Conservation (phyloP, 2,797 vertebrate species). For the Neolamprologus multifasciatus region DNA sequence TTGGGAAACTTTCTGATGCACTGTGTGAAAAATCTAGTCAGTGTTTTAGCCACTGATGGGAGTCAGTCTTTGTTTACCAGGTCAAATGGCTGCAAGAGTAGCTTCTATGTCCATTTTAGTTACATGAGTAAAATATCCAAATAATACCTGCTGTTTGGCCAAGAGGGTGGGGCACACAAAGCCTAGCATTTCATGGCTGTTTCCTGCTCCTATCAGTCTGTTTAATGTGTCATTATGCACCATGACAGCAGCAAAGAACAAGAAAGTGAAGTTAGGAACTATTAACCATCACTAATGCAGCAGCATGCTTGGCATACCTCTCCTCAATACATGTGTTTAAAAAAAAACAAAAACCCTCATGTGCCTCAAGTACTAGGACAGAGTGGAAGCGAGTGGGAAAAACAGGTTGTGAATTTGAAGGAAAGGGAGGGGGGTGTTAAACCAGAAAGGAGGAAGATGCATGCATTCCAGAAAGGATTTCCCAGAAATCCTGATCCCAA, state of each 20-base stretch:
- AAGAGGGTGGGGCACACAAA: neutral
- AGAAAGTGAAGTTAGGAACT: slow-evolving; percentile 43
- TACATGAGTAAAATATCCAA: neutral
- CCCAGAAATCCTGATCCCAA: neutral
- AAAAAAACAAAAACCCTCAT: neutral
- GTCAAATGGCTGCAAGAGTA: neutral
- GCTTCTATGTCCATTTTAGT: neutral
- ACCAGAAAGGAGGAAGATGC: slow-evolving; percentile 23
- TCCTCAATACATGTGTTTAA: slow-evolving; percentile 66
- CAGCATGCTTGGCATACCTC: slow-evolving; percentile 60
- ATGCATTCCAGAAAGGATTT: slow-evolving; percentile 41
- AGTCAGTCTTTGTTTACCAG: neutral
- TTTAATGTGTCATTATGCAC: neutral
- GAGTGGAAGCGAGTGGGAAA: slow-evolving; percentile 9
- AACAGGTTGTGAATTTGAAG: neutral
- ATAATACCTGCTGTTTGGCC: neutral
- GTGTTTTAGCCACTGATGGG: neutral
- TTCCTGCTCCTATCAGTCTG: neutral
- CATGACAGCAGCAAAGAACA: slow-evolving; percentile 49
- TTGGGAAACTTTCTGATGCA: neutral
- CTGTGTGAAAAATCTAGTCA: fast-evolving
- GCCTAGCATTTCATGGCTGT: neutral
- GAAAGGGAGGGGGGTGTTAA: slow-evolving; percentile 8
- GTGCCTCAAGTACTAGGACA: neutral
- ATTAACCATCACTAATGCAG: slow-evolving; percentile 6